Conservation (phyloP, 2,888 invertebrate species). For the Mythimna albipuncta region DNA sequence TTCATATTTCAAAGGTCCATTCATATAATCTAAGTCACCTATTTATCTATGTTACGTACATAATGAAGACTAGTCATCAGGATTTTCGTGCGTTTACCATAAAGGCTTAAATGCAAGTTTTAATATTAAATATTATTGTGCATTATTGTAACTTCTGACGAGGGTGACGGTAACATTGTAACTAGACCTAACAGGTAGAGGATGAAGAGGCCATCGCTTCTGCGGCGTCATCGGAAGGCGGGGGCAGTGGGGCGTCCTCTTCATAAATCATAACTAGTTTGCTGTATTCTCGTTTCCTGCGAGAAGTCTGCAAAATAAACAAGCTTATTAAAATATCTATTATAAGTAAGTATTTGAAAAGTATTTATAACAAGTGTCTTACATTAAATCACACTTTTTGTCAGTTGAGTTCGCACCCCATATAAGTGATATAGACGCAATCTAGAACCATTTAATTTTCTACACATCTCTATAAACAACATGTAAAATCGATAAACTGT, state of each 20-base stretch:
- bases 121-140: conserved; percentile 41
- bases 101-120: conserved; percentile 27
- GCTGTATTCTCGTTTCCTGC: conserved; percentile 86
- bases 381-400: not conserved
- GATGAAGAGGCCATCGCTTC: conserved; percentile 4
- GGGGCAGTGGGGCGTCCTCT: conserved; percentile 93
- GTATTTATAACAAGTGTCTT: not conserved
- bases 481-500: not conserved
- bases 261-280: conserved; percentile 93
- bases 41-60: conserved; percentile 9
- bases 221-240: conserved; percentile 64
- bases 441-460: not conserved
- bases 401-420: not conserved
- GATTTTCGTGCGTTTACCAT: conserved; percentile 25
- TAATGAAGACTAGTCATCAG: conserved; percentile 9
- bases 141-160: conserved; percentile 21
- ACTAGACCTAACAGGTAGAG: conserved; percentile 10
- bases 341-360: not conserved
- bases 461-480: not conserved
- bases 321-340: not conserved
- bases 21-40: conserved; percentile 10
- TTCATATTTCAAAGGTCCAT: not conserved
- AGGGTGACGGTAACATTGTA: not conserved
- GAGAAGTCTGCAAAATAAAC: conserved; percentile 63
- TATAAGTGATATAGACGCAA: not conserved